Base-by-base conservation (phyloP, 1,140 invertebrate species). In the Ylistrum balloti region DNA sequence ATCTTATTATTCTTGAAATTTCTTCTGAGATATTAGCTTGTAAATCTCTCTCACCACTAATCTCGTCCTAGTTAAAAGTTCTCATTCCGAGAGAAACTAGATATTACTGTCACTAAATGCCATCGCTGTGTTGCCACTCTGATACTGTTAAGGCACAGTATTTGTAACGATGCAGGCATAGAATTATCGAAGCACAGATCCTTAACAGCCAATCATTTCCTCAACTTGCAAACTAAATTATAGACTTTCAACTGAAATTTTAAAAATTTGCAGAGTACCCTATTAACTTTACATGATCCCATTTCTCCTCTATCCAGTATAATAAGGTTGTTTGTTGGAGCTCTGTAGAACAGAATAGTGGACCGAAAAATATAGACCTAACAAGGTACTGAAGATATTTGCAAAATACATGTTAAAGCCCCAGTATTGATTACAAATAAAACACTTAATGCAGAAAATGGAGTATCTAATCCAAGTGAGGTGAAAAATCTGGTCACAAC, bases 131-230 rank as follows among this genome's bases (percentile, higher is more conserved):
- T n/a, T 1, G 28, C 22, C 22, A n/a, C n/a, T 74, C 5, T 48
- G 45, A 9, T 20, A 48, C 20, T 48, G 45, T 20, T 48, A 48
- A 48, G 11, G 22, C 45, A 48, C 20, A 48, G 45, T 48, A 48
- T 48, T 74, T 28, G 56, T 74, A 28, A 28, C 56, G 22, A 74
- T 74, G 56, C 56, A 74, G 56, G 56, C n/a, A 74, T 74, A 74
- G 56, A 74, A 74, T 74, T 74, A 74, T 74, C 56, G n/a, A 74
- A 74, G 56, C 56, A 74, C 56, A 74, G 56, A n/a, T 74, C 56
- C 22, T n/a, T 10, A 28, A 11, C n/a, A 74, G n/a, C 56, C 22
- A 74, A 74, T 74, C 56, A 74, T 74, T 74, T 28, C 13, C 56
- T 74, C 56, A 28, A 11, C 56, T 74, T 5, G 56, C 56, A 74